These are phyloP conservation scores for Neosilurus hyrtlii DNA, from an alignment of 2,797 vertebrate genomes.

Conservation along the genomic window DNA sequence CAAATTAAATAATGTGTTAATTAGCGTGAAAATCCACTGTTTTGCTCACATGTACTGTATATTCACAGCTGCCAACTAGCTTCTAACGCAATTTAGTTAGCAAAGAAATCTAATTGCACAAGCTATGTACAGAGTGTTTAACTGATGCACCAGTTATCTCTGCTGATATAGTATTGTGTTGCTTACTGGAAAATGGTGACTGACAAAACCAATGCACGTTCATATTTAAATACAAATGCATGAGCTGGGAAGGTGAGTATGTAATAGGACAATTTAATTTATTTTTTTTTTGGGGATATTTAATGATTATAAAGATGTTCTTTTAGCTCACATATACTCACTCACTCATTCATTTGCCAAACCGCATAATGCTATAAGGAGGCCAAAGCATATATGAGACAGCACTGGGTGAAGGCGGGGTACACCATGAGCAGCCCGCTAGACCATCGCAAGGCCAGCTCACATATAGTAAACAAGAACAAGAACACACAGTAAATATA, in stretches of 20 bases:
- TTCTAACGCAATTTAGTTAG: neutral
- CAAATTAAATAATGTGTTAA: neutral
- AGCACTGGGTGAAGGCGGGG: no score
- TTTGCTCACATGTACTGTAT: neutral
- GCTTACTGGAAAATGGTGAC: neutral
- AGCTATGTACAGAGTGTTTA: no score
- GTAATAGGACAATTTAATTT: neutral
- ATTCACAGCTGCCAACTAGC: neutral
- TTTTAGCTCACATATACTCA: neutral
- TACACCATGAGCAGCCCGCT: no score
- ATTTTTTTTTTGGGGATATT: neutral
- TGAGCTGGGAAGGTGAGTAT: neutral
- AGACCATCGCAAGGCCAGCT: no score
- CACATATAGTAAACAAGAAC: no score
- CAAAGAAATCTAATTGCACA: neutral
- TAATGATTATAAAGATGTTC: neutral
- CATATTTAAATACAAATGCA: neutral
- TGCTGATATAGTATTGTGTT: neutral
- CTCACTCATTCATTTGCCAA: no score
- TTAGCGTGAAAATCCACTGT: neutral
- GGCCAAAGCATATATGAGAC: no score
- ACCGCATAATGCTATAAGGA: no score
- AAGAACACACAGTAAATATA: no score
- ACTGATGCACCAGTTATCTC: neutral
- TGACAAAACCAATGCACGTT: neutral